These are phyloP conservation scores for Umimayanthus kanabou DNA, from an alignment of 92 coral and sea anemone genomes.

Conservation along the genomic window DNA sequence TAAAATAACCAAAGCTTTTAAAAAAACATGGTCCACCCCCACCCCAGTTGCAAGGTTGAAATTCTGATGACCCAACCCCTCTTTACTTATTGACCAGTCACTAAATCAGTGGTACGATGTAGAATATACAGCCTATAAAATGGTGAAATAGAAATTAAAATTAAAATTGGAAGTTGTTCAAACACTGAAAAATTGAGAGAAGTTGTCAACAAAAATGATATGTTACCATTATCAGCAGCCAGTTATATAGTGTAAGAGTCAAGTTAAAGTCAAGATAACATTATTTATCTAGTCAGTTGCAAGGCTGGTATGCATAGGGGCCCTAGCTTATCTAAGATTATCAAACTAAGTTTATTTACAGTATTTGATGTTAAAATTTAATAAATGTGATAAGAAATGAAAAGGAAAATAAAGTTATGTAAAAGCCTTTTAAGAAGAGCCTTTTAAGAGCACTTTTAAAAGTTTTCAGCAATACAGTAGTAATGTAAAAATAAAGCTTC, in stretches of 20 bases:
- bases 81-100: slow-evolving; percentile 17
- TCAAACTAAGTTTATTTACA: not conserved
- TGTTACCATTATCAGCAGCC: slow-evolving; percentile 19
- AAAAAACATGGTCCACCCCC: slow-evolving; percentile 21
- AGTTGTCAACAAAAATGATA: not conserved
- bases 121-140: slow-evolving; percentile 28
- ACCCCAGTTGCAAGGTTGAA: slow-evolving; percentile 8
- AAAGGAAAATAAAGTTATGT: not conserved
- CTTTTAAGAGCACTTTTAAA: slow-evolving; percentile 14
- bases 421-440: slow-evolving; percentile 16
- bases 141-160: slow-evolving; percentile 24
- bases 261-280: slow-evolving; percentile 5
- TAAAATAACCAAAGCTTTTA: slow-evolving; percentile 14
- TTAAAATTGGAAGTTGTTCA: not conserved
- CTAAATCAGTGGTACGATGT: slow-evolving; percentile 11
- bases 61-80: slow-evolving; percentile 5
- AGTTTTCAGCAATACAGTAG: slow-evolving; percentile 11
- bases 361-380: not conserved
- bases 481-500: slow-evolving; percentile 16
- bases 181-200: slow-evolving; percentile 6
- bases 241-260: slow-evolving; percentile 14
- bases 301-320: slow-evolving; percentile 5
- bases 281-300: slow-evolving; percentile 2
- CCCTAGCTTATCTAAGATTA: slow-evolving; percentile 1
- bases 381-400: slow-evolving; percentile 3